Conservation (phyloP, 2,888 invertebrate species). For the Cephus runcator region DNA sequence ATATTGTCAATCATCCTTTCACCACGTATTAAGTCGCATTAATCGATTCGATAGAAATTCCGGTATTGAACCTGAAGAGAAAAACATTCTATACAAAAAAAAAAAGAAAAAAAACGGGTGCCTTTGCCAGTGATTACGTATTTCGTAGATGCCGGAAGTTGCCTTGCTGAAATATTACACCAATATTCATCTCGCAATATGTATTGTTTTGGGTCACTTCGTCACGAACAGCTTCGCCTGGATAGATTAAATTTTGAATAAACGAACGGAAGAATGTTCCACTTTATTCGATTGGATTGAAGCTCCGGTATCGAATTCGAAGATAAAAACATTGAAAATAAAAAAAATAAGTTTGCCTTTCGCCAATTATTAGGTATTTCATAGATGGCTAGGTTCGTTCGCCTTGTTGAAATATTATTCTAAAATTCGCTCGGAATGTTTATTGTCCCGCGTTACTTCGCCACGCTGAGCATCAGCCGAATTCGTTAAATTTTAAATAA, state of each 20-base stretch:
- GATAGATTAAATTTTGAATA: not conserved
- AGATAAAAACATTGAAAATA: not conserved
- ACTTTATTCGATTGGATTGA: not conserved
- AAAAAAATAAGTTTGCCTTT: not conserved
- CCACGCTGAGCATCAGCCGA: not conserved
- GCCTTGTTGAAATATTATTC: not conserved
- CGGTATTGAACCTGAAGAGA: too few species aligned
- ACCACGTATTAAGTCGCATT: not conserved
- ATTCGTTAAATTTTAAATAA: not conserved
- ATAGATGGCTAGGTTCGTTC: not conserved
- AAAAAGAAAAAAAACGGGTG: too few species aligned
- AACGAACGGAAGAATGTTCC: not conserved
- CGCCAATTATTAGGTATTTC: not conserved
- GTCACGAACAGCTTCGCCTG: not conserved
- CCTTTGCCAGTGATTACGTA: too few species aligned
- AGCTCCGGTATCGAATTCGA: not conserved
- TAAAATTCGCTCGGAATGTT: not conserved
- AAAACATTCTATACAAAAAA: too few species aligned
- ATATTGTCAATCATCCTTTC: not conserved
- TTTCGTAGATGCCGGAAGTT: too few species aligned
- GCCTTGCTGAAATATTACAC: too few species aligned
- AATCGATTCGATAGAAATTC: too few species aligned
- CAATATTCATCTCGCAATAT: too few species aligned
- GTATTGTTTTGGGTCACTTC: not conserved
- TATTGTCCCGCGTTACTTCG: not conserved